These are phyloP conservation scores for Loris lydekkerianus DNA, from an alignment of 2,797 vertebrate species.

Conservation along the genomic window DNA sequence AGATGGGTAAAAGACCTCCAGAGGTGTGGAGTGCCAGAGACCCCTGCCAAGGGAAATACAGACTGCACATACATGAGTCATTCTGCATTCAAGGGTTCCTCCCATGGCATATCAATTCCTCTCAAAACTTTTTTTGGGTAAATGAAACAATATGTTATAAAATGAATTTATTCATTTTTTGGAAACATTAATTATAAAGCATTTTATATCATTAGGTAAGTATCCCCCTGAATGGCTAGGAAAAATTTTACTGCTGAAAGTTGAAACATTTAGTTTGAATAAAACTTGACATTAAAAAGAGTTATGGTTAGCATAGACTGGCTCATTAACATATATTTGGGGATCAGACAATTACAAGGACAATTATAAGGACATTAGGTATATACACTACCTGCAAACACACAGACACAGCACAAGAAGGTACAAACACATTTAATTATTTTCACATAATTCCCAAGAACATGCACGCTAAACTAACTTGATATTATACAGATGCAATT, in stretches of 20 bases:
- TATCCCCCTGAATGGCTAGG: constrained; percentile 81
- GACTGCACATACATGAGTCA: background rate
- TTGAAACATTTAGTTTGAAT: constrained; percentile 81
- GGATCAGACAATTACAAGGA: constrained; percentile 75
- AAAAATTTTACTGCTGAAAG: constrained; percentile 75
- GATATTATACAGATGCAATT: constrained; percentile 86
- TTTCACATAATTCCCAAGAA: constrained; percentile 80
- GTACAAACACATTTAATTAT: constrained; percentile 80
- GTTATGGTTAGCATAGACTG: constrained; percentile 70
- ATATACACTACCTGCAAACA: constrained; percentile 71
- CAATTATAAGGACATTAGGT: constrained; percentile 74
- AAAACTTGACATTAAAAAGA: constrained; percentile 82
- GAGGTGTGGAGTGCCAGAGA: background rate
- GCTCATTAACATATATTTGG: constrained; percentile 70
- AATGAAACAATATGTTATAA: background rate
- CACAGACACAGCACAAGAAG: constrained; percentile 69
- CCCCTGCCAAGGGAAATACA: background rate
- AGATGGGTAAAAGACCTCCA: constrained; percentile 14
- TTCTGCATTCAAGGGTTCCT: constrained; percentile 27
- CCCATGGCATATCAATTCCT: background rate
- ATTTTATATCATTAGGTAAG: constrained; percentile 50
- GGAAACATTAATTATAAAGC: constrained; percentile 43
- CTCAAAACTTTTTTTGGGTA: background rate
- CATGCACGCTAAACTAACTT: constrained; percentile 85
- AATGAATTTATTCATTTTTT: constrained; percentile 48